These are phyloP conservation scores for Drosophila kepulauana DNA, from an alignment of 1,140 invertebrate genomes.

Conservation along the genomic window DNA sequence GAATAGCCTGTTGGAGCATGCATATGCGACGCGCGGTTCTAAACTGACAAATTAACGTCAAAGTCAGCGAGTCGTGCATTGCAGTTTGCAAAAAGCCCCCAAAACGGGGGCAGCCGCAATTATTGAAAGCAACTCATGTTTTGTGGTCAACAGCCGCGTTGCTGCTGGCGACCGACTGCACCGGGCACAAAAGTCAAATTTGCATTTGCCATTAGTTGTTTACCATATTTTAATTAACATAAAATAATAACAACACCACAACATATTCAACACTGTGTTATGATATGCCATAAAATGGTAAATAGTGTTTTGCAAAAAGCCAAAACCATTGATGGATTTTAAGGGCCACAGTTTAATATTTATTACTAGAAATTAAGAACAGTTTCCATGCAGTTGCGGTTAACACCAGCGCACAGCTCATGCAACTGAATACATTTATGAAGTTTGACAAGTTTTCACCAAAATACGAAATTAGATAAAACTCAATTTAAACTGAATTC, in stretches of 20 bases:
- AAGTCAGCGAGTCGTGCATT: slow-evolving; percentile 57
- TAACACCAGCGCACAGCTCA: background rate
- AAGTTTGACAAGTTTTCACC: background rate
- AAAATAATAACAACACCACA: slow-evolving; percentile 44
- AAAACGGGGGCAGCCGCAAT: slow-evolving; percentile 51
- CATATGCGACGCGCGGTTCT: slow-evolving; percentile 51
- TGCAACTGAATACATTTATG: background rate
- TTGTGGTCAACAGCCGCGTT: slow-evolving; percentile 40
- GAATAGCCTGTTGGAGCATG: slow-evolving; percentile 23
- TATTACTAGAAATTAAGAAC: background rate
- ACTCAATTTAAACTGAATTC: too few relatives aligned
- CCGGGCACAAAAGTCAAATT: slow-evolving; percentile 53
- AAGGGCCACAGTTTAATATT: slow-evolving; percentile 2
- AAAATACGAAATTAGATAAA: too few relatives aligned
- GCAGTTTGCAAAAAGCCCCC: slow-evolving; percentile 37
- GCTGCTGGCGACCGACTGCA: slow-evolving; percentile 42
- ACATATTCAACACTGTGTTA: slow-evolving; percentile 12
- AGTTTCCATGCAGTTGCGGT: background rate
- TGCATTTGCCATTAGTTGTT: slow-evolving; percentile 66
- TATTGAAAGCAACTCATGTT: slow-evolving; percentile 74
- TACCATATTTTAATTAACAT: slow-evolving; percentile 77
- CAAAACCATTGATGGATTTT: slow-evolving; percentile 2
- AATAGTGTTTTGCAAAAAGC: background rate
- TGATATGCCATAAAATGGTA: slow-evolving; percentile 9
- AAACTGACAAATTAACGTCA: slow-evolving; percentile 68